Evolutionary conservation across 2,113 vertebrate species (phyloP).

Genomic region (Trichomycterus rosablanca): DNA sequence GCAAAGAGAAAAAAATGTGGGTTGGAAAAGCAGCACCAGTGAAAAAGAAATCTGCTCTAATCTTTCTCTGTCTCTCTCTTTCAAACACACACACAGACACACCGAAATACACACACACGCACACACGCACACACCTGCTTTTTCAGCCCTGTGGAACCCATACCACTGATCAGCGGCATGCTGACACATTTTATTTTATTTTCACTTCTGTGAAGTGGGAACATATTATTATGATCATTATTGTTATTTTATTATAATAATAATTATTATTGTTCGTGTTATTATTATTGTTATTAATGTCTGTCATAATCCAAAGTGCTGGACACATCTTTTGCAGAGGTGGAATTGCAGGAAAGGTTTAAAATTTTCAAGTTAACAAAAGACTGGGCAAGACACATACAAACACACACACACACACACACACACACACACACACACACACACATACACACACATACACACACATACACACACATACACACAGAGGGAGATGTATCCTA

Average conservation of each 20-base stretch:
- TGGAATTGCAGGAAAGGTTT: constrained; percentile 69
- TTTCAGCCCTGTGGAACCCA: constrained; percentile 84
- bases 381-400: neutral
- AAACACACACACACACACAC: neutral
- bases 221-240: constrained; percentile 67
- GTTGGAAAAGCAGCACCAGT: constrained; percentile 23
- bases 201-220: constrained; percentile 99
- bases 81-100: constrained; percentile 50
- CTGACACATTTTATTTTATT: constrained; percentile 88
- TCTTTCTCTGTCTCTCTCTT: constrained; percentile 44
- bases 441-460: neutral
- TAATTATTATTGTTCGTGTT: constrained; percentile 61
- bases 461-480: neutral
- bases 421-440: neutral
- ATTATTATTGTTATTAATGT: constrained; percentile 56
- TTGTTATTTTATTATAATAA: constrained; percentile 76
- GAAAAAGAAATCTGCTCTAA: constrained; percentile 25
- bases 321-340: constrained; percentile 82
- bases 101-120: constrained; percentile 47
- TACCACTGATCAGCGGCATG: constrained; percentile 95
- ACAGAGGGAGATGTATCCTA: too few relatives aligned
- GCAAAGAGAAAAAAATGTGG: constrained; percentile 29
- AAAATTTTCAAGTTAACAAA: constrained; percentile 2
- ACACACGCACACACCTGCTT: constrained; percentile 52
- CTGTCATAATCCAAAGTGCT: constrained; percentile 84